Conservation (phyloP, 2,113 vertebrate species). For the Phalacrocorax aristotelis region DNA sequence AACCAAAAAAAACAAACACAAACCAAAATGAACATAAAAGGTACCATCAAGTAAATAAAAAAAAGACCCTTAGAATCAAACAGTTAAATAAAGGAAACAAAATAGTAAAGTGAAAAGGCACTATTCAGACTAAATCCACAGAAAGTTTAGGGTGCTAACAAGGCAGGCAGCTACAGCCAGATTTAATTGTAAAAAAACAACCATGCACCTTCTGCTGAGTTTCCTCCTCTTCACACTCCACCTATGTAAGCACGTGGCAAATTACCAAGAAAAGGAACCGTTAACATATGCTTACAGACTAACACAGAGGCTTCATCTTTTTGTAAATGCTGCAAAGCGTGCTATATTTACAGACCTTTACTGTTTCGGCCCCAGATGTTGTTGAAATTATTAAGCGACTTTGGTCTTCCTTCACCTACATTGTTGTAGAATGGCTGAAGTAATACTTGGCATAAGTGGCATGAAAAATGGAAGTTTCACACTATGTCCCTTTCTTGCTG, state of each 20-base stretch:
- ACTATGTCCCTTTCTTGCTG: slow-evolving; percentile 21
- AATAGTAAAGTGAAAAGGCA: slow-evolving; percentile 36
- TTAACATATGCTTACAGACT: background rate
- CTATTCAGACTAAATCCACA: slow-evolving; percentile 45
- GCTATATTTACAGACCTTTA: slow-evolving; percentile 82
- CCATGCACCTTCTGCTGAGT: slow-evolving; percentile 66
- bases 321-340: slow-evolving; percentile 43
- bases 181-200: slow-evolving; percentile 45
- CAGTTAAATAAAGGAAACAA: slow-evolving; percentile 50
- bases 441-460: slow-evolving; percentile 75
- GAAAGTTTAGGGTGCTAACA: background rate
- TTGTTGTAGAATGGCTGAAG: slow-evolving; percentile 56
- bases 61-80: slow-evolving; percentile 19
- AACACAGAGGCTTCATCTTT: slow-evolving; percentile 18
- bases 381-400: slow-evolving; percentile 64
- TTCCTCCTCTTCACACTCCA: slow-evolving; percentile 69
- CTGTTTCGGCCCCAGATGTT: slow-evolving; percentile 58
- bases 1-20: background rate
- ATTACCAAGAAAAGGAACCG: slow-evolving; percentile 42
- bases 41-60: slow-evolving; percentile 54
- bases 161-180: slow-evolving; percentile 47
- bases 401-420: slow-evolving; percentile 70
- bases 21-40: slow-evolving; percentile 58
- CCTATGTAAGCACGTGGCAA: slow-evolving; percentile 52
- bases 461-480: slow-evolving; percentile 80